phyloP scores from a whole-genome alignment of 2,797 vertebrate species.

The Onychomys torridus region DNA sequence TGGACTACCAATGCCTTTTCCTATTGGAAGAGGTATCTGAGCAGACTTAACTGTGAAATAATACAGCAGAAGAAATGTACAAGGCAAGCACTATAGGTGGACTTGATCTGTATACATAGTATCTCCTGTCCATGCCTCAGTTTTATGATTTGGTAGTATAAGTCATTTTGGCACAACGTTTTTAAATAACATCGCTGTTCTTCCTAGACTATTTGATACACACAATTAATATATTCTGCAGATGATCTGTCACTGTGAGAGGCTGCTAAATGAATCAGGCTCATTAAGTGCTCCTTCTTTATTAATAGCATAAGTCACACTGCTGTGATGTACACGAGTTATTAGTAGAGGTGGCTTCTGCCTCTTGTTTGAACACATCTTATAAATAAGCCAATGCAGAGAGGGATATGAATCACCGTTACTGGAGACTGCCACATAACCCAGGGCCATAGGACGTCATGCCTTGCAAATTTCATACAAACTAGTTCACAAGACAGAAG shows the following conservation, averaged over 20 bases:
- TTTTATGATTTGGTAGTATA: slow-evolving; percentile 69
- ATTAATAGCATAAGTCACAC: slow-evolving; percentile 74
- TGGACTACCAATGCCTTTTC: slow-evolving; percentile 44
- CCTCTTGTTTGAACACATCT: slow-evolving; percentile 66
- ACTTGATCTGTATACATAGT: slow-evolving; percentile 72
- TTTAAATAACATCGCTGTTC: slow-evolving; percentile 79
- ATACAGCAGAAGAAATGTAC: slow-evolving; percentile 34
- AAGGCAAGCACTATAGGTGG: slow-evolving; percentile 61
- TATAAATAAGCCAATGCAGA: slow-evolving; percentile 78
- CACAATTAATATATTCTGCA: slow-evolving; percentile 78
- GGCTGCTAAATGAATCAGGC: slow-evolving; percentile 82
- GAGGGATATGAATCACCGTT: slow-evolving; percentile 74
- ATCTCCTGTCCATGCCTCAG: slow-evolving; percentile 53
- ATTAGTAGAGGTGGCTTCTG: slow-evolving; percentile 68
- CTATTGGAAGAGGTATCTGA: slow-evolving; percentile 71
- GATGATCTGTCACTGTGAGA: slow-evolving; percentile 67
- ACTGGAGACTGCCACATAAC: slow-evolving; percentile 36
- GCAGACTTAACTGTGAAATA: slow-evolving; percentile 62
- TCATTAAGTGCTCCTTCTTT: slow-evolving; percentile 79
- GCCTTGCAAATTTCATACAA: not conserved
- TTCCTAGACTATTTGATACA: slow-evolving; percentile 50
- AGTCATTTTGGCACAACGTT: slow-evolving; percentile 75
- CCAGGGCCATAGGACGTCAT: slow-evolving; percentile 32
- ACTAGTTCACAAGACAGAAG: not conserved
- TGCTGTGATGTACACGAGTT: slow-evolving; percentile 72